phyloP scores from a whole-genome alignment of 1,140 invertebrate genomes.

The Meteorus sp. region DNA sequence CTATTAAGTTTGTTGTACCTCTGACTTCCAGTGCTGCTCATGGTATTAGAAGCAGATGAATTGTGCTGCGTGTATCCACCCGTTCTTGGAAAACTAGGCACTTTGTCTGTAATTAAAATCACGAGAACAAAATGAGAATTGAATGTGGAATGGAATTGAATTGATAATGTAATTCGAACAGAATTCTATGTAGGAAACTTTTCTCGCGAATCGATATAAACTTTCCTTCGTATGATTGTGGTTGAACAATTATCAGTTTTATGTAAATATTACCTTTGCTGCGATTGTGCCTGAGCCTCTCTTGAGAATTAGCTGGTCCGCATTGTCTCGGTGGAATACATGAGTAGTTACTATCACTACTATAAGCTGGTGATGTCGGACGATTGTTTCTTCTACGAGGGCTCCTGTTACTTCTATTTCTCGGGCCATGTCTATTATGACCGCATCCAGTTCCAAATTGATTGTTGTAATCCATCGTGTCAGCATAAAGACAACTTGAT shows the following conservation, averaged over 20 bases:
- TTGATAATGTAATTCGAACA: conserved; percentile 7
- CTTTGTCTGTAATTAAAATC: conserved; percentile 46
- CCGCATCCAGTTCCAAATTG: conserved; percentile 42
- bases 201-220: too few relatives aligned
- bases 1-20: conserved; percentile 56
- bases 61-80: conserved; percentile 50
- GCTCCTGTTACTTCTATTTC: conserved; percentile 47
- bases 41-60: conserved; percentile 53
- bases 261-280: conserved; percentile 57
- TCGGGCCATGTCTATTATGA: conserved; percentile 39
- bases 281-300: conserved; percentile 52
- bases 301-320: conserved; percentile 51
- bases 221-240: background rate
- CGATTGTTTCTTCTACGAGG: conserved; percentile 49
- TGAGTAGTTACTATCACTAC: conserved; percentile 57
- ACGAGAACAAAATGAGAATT: conserved; percentile 9
- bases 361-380: conserved; percentile 53
- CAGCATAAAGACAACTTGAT: conserved; percentile 56
- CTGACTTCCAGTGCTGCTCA: conserved; percentile 55
- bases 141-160: too few relatives aligned
- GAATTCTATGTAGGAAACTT: too few relatives aligned
- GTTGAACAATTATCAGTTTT: background rate
- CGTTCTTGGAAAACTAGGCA: conserved; percentile 51
- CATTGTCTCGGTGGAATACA: conserved; percentile 53
- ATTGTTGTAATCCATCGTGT: conserved; percentile 55